Base-by-base conservation (phyloP, 2,797 vertebrate genomes). In the Botia kubotai region DNA sequence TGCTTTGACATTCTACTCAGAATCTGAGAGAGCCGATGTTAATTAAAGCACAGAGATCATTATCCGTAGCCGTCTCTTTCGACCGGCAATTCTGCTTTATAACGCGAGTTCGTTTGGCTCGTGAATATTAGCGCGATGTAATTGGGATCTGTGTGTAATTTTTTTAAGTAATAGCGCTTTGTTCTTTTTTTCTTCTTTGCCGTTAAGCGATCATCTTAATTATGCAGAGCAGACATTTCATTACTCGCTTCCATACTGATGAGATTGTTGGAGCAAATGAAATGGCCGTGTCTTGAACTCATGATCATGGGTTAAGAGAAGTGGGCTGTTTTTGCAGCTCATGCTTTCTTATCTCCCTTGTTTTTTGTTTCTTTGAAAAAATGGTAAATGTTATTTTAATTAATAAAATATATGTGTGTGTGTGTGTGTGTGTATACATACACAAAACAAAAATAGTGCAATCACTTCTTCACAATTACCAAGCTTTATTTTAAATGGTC, bases 221-320 rank as follows among this genome's bases (percentile, higher is more conserved):
- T 89, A 87, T 83, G 77, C 82, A 8, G 57, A 83, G 63, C 74
- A 82, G 77, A 84, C 43, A 14, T 86, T 87, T 90, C 63, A 89
- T 89, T 87, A 87, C 86, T 81, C 52, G 23, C 48, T 76, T 79
- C 82, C 81, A 81, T 85, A 81, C 66, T 85, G 87, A 89, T 88
- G 78, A 90, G 87, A 80, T 69, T 21, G 52, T 72, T 50, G n/a
- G 70, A 86, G 82, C 79, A 77, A 84, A 63, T 83, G 72, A 39
- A 63, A 72, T 46, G 75, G 88, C 81, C 77, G 70, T 86, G 82
- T 7, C 78, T 81, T 73, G 10, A 72, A 19, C 48, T 72, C 79
- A 26, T 43, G 36, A 43, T 39, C 53, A 13, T 53, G 58, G 17
- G 2, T 48, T 81, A 36, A 13, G 14, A 60, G 6, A 77, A 36